These are phyloP conservation scores for Poeciliopsis paucimaculata DNA, from an alignment of 2,797 vertebrate species.

Conservation along the genomic window DNA sequence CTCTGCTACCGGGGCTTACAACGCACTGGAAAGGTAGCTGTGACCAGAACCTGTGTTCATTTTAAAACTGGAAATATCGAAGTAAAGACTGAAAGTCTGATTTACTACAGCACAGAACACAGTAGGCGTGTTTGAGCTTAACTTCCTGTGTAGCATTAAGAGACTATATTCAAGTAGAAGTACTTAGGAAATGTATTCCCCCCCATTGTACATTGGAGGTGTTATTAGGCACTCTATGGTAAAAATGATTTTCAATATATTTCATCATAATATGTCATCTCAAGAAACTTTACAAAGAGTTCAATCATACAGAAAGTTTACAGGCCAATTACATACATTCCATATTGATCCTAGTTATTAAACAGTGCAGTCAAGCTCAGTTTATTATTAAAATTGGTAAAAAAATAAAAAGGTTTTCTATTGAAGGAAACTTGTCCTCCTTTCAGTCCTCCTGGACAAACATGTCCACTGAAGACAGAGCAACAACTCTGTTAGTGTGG, in stretches of 20 bases:
- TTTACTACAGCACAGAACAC: neutral
- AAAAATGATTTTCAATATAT: neutral
- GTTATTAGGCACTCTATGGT: neutral
- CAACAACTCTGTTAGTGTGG: no score
- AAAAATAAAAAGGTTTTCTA: neutral
- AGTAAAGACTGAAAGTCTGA: neutral
- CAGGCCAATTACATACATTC: neutral
- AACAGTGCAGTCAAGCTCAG: no score
- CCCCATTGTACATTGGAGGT: no score
- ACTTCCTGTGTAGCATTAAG: no score
- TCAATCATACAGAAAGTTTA: neutral
- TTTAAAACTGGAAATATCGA: neutral
- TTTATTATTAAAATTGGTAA: no score
- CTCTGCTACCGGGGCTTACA: slow-evolving; percentile 97
- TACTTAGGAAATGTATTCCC: no score
- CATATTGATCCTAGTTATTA: neutral
- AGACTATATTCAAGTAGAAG: no score
- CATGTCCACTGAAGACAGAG: neutral
- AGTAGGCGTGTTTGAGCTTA: neutral
- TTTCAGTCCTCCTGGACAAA: no score
- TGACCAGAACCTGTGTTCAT: neutral
- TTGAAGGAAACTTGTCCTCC: neutral
- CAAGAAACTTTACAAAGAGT: neutral
- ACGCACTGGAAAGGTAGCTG: slow-evolving; percentile 89
- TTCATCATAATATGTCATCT: neutral